A percentile compares a stretch with the other conserved stretches of the same genome.
Evolutionary conservation across 2,113 vertebrate species (phyloP).

Genomic region (Lamprologus speciosus): DNA sequence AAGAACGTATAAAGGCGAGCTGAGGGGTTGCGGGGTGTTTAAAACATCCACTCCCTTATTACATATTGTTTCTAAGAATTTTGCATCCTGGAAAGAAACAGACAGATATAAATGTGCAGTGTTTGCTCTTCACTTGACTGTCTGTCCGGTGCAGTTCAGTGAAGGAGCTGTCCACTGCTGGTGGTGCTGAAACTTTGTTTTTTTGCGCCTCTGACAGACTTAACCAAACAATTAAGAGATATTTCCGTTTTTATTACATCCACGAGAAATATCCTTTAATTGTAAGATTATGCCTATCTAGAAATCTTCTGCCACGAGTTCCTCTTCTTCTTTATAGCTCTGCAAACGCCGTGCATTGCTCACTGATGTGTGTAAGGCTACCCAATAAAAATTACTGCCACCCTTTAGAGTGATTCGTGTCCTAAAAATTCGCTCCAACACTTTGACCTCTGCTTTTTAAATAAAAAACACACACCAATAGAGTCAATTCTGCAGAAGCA

Average conservation of each 20-base stretch:
- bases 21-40: neutral
- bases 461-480: neutral
- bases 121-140: constrained; percentile 22
- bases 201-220: constrained; percentile 51
- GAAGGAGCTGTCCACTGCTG: constrained; percentile 45
- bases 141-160: neutral
- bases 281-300: constrained; percentile 69
- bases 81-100: neutral
- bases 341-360: neutral
- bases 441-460: neutral
- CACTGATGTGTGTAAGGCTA: neutral
- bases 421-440: neutral
- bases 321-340: neutral
- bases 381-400: neutral
- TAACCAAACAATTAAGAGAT: constrained; percentile 77
- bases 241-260: constrained; percentile 63
- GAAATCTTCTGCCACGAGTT: neutral
- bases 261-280: constrained; percentile 82
- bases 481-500: neutral
- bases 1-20: neutral
- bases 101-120: neutral
- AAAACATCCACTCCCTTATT: neutral
- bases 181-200: constrained; percentile 53
- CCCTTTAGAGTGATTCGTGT: neutral
- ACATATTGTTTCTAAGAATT: neutral